Evolutionary conservation across 2,888 invertebrate species (phyloP), one percentile per base, ranked within the genome.

Genomic region (Pycnomerus fuliginosus): DNA sequence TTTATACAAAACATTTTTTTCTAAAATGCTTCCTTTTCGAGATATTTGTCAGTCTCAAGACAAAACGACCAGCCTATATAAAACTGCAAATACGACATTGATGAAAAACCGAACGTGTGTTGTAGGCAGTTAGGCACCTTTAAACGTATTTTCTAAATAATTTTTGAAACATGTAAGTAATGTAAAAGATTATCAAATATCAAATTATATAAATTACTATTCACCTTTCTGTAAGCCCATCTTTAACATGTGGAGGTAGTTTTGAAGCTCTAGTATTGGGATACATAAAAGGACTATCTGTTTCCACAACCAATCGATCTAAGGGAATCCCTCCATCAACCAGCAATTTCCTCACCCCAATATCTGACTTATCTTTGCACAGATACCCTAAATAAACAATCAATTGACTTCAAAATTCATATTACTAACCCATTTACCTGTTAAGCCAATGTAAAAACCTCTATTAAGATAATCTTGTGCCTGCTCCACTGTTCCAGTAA

Each of bases 211-310:
- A 12, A 11, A 20, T 11, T 2, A 31, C n/a, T 69, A 71, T 55
- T 50, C 74, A 87, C 82, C 90, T 81, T 73, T 91, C 89, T 14
- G 93, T 91, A 45, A 94, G 77, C 49, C 85, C 84, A 66, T 89
- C 87, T 75, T 92, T 92, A 12, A 95, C 88, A 65, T 90, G 86
- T 59, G 84, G 74, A 28, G 94, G 91, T 64, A 96, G 74, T 71
- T 95, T 95, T 16, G 93, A 92, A 48, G 94, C 93, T 65, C 94
- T 79, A 50, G 91, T 90, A 71, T 96, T 92, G 2, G 95, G 93
- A 71, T 91, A 96, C 93, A 95, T 94, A 67, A 93, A 96, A 1
- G 96, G 95, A 0, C 94, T 88, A 73, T 96, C 95, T 0, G 94
- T 93, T 73, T 95, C 94, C 3, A 96, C 86, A 43, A 96, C 72